Evolutionary conservation across 2,797 vertebrate species (phyloP).

Genomic region (Hylomyscus alleni): DNA sequence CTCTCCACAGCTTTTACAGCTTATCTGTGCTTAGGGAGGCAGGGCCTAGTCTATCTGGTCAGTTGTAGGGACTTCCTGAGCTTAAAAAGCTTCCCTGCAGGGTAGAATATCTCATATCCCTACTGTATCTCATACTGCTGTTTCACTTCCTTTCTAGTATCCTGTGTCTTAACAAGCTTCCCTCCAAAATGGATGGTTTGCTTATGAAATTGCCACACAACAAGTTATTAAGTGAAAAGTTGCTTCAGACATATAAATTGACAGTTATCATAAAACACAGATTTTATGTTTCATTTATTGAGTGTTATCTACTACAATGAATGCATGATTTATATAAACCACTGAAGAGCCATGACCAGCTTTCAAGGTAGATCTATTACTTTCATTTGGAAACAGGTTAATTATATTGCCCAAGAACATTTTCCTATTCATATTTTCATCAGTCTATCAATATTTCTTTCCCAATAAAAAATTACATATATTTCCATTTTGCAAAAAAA

Average conservation of each 20-base stretch:
- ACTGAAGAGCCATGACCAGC: background rate
- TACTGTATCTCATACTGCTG: background rate
- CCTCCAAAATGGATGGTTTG: background rate
- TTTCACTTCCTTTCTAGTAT: background rate
- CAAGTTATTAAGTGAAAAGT: background rate
- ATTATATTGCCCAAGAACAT: background rate
- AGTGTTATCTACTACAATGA: background rate
- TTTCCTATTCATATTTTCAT: slow-evolving; percentile 11
- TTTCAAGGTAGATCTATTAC: background rate
- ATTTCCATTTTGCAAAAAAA: slow-evolving; percentile 21
- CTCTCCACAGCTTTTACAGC: background rate
- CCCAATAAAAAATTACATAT: background rate
- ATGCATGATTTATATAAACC: background rate
- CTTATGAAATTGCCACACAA: background rate
- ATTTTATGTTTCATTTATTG: slow-evolving; percentile 2
- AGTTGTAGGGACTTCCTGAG: background rate
- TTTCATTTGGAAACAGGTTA: slow-evolving; percentile 36
- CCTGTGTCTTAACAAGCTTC: background rate
- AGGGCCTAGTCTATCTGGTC: background rate
- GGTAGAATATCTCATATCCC: background rate
- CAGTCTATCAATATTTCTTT: background rate
- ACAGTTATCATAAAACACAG: slow-evolving; percentile 26
- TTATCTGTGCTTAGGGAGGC: background rate
- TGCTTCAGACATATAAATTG: slow-evolving; percentile 43
- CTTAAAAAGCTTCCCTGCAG: too few species aligned